phyloP scores from a whole-genome alignment of 2,113 vertebrate genomes.

The Psephotus haematonotus region DNA sequence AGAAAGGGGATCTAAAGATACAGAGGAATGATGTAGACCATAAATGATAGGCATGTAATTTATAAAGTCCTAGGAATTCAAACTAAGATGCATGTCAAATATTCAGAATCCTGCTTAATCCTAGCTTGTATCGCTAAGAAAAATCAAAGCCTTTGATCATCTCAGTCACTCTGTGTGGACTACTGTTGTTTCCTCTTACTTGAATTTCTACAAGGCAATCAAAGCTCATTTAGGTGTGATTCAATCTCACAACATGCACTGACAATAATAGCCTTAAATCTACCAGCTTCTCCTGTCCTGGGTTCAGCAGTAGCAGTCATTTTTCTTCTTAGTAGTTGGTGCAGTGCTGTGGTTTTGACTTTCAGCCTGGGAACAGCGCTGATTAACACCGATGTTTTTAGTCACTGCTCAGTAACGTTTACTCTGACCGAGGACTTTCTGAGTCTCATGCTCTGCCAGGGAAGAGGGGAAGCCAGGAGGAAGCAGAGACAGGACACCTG shows the following conservation, averaged over 20 bases:
- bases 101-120: neutral
- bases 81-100: neutral
- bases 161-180: neutral
- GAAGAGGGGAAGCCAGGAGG: too few species aligned
- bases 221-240: neutral
- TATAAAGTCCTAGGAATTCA: neutral
- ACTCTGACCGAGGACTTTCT: too few species aligned
- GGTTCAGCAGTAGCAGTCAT: too few species aligned
- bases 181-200: neutral
- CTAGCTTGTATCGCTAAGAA: neutral
- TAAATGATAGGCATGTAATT: neutral
- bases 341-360: too few species aligned
- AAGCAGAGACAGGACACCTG: too few species aligned
- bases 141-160: neutral
- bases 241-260: neutral
- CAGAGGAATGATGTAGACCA: neutral
- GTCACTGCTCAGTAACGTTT: too few species aligned
- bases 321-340: too few species aligned
- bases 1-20: neutral
- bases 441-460: too few species aligned
- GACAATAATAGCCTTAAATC: neutral
- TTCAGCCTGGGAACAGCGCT: too few species aligned
- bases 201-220: neutral
- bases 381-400: too few species aligned
- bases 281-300: neutral